phyloP scores from a whole-genome alignment of 2,113 vertebrate species.

The Scolopax mira region DNA sequence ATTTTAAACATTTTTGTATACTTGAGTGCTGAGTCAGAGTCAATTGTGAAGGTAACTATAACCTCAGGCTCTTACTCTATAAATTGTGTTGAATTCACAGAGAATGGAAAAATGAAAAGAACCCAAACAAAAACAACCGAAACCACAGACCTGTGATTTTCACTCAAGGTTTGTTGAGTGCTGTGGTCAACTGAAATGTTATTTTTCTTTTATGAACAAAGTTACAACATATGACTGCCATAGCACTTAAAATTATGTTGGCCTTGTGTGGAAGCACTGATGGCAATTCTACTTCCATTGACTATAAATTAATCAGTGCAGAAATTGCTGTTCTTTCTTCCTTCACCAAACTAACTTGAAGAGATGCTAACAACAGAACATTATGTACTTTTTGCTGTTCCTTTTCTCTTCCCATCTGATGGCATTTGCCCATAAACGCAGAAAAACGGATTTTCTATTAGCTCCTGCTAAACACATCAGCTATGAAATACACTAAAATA shows the following conservation, averaged over 20 bases:
- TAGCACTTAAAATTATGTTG: constrained; percentile 2
- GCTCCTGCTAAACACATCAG: background rate
- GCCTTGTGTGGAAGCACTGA: background rate
- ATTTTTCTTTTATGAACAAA: background rate
- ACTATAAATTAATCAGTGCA: background rate
- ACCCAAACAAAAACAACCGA: background rate
- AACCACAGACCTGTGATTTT: background rate
- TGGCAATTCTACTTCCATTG: background rate
- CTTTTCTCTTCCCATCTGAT: background rate
- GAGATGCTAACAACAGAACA: background rate
- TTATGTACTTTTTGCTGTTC: background rate
- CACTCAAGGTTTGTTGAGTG: background rate
- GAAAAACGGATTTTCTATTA: background rate
- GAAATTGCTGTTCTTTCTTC: constrained; percentile 14
- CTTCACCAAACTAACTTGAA: background rate
- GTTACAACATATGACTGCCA: background rate
- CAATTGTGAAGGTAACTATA: background rate
- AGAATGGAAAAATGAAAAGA: background rate
- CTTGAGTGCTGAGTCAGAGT: background rate
- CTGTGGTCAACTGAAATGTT: background rate
- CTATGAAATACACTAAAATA: background rate
- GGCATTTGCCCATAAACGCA: background rate
- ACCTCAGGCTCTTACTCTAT: background rate
- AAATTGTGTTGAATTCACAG: background rate
- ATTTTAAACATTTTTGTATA: background rate